Evolutionary conservation across 2,113 vertebrate species (phyloP).

Genomic region (Colossoma macropomum): DNA sequence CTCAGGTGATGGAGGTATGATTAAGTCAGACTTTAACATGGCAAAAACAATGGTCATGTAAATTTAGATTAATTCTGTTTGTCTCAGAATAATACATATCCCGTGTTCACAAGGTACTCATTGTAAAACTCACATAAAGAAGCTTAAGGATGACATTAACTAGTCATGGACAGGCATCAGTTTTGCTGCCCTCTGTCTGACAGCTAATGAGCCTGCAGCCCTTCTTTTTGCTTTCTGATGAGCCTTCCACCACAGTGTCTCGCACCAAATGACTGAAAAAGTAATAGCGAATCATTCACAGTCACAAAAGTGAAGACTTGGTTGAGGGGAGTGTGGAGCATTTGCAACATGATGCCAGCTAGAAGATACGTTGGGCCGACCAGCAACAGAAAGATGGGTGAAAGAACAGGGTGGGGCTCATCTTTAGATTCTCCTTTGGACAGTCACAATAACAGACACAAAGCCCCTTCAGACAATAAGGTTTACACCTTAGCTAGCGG

Average conservation of each 20-base stretch:
- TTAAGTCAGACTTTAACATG: background rate
- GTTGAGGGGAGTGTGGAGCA: background rate
- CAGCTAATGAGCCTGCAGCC: background rate
- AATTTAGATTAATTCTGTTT: background rate
- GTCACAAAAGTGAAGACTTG: background rate
- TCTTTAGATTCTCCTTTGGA: constrained; percentile 3
- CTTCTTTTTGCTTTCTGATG: background rate
- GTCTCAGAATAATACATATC: background rate
- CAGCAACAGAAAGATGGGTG: background rate
- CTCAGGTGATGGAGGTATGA: background rate
- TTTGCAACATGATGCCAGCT: constrained; percentile 11
- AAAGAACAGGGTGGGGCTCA: constrained; percentile 13
- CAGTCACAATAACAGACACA: background rate
- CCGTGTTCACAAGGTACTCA: background rate
- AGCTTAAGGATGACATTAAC: background rate
- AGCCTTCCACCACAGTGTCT: background rate
- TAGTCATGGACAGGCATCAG: background rate
- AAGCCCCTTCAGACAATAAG: background rate
- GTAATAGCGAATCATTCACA: background rate
- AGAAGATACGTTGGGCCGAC: background rate
- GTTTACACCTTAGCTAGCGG: background rate
- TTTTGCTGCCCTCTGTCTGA: background rate
- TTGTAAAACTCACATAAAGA: background rate
- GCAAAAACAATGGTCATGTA: background rate
- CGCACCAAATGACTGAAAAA: too few species aligned